Conservation (phyloP, 35 echinoderm and acorn worm species). For the Apostichopus japonicus region DNA sequence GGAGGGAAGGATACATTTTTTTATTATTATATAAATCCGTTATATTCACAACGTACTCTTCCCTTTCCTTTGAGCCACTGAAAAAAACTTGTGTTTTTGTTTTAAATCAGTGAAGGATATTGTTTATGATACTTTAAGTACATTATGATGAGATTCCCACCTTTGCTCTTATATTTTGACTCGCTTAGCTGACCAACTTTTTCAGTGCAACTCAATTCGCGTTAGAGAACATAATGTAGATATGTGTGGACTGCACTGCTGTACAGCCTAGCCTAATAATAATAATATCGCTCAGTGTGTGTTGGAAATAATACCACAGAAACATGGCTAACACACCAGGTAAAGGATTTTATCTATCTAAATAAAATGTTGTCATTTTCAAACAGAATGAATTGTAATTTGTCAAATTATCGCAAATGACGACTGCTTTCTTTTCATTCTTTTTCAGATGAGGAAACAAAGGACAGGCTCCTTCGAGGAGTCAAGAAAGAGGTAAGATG, state of each 20-base stretch:
- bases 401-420: background rate
- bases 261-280: background rate
- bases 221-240: background rate
- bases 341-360: constrained; percentile 9
- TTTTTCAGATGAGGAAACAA: constrained; percentile 74
- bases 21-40: too few species aligned
- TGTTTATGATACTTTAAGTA: too few species aligned
- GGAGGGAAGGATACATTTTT: too few species aligned
- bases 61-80: too few species aligned
- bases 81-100: too few species aligned
- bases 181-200: background rate
- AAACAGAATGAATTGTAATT: background rate
- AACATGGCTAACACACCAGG: constrained; percentile 34
- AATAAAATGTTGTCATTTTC: background rate
- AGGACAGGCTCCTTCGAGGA: constrained; percentile 78
- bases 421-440: background rate
- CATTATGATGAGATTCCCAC: background rate
- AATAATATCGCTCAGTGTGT: background rate
- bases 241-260: background rate
- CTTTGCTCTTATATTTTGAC: background rate
- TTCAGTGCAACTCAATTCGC: background rate
- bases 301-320: background rate
- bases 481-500: constrained; percentile 86
- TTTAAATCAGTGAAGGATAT: too few species aligned
- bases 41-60: too few species aligned